These are phyloP conservation scores for Drosophila mojavensis DNA, from an alignment of 1,140 invertebrate genomes.

Conservation along the genomic window DNA sequence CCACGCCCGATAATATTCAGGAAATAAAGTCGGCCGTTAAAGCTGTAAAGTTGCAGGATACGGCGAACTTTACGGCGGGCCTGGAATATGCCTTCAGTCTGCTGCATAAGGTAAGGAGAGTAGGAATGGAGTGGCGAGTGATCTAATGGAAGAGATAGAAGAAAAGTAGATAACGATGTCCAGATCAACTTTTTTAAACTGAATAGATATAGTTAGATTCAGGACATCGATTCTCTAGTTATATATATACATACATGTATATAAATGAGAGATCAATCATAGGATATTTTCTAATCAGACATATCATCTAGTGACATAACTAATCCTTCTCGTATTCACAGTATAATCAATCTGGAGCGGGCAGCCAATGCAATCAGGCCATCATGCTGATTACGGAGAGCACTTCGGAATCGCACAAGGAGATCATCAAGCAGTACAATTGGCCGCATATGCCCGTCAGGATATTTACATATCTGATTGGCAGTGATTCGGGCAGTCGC, in stretches of 20 bases:
- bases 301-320: too few species aligned
- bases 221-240: too few species aligned
- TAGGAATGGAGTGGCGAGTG: not conserved
- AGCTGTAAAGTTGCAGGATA: conserved; percentile 88
- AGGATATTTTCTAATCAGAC: not conserved
- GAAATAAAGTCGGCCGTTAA: conserved; percentile 91
- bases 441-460: conserved; percentile 95
- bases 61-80: conserved; percentile 97
- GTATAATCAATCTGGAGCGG: conserved; percentile 92
- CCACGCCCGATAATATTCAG: conserved; percentile 93
- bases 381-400: conserved; percentile 98
- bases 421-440: conserved; percentile 92
- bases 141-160: not conserved
- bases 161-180: not conserved
- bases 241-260: too few species aligned
- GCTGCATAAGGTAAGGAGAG: conserved; percentile 89
- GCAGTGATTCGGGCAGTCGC: conserved; percentile 94
- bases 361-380: conserved; percentile 98
- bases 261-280: too few species aligned
- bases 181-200: too few species aligned
- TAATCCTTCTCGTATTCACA: conserved; percentile 71
- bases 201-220: not conserved
- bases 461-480: conserved; percentile 98
- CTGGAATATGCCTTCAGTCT: conserved; percentile 96
- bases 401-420: conserved; percentile 88